A percentile compares a stretch with the other conserved stretches of the same genome.
Conservation (phyloP, 2,113 vertebrate species). For the Sapayoa aenigma region DNA sequence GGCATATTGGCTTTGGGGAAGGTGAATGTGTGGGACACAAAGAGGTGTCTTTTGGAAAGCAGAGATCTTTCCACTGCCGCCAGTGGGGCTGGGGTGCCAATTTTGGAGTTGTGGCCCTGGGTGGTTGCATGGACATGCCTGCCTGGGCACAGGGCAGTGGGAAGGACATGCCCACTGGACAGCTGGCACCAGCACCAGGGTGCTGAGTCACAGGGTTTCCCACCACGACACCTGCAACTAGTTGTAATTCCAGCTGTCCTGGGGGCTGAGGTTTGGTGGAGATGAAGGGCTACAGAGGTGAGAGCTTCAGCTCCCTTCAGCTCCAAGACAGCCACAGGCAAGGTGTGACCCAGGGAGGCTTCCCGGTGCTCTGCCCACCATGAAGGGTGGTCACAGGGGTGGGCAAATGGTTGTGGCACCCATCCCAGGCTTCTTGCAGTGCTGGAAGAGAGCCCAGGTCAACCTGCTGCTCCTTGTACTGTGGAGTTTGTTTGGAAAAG, state of each 20-base stretch:
- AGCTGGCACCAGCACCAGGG: not conserved
- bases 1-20: not conserved
- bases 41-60: not conserved
- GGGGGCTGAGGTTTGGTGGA: not conserved
- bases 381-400: not conserved
- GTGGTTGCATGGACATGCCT: rapidly evolving
- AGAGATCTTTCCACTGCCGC: not conserved
- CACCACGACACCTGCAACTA: not conserved
- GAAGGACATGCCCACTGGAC: not conserved
- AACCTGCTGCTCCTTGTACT: not conserved
- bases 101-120: not conserved
- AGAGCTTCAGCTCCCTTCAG: not conserved
- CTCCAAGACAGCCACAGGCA: not conserved
- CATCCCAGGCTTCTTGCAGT: not conserved
- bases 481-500: conserved; percentile 46
- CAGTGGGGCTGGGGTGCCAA: not conserved
- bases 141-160: not conserved
- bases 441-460: not conserved
- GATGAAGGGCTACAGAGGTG: not conserved
- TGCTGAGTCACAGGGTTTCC: not conserved
- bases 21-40: rapidly evolving
- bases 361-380: not conserved
- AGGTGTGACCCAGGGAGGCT: not conserved
- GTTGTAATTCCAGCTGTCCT: not conserved
- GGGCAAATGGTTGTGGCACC: not conserved